These are phyloP conservation scores for Andinoacara biseriatus DNA, from an alignment of 2,113 vertebrate genomes.

Conservation along the genomic window DNA sequence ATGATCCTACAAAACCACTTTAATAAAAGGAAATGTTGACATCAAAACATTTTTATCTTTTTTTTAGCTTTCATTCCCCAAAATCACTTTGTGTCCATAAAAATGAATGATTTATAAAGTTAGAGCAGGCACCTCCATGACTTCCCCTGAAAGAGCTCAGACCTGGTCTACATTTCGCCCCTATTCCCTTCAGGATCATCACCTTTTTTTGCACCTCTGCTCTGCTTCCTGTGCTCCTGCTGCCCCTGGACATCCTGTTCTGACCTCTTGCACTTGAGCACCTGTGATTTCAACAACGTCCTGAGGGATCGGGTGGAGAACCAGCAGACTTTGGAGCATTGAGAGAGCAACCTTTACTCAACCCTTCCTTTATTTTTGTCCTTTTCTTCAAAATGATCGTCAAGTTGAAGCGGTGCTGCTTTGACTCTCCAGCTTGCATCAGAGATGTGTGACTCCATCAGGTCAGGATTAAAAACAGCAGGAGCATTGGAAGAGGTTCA, in stretches of 20 bases:
- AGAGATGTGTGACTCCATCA: neutral
- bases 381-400: neutral
- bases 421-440: neutral
- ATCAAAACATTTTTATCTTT: too few relatives aligned
- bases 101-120: too few relatives aligned
- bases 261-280: neutral
- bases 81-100: too few relatives aligned
- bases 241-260: neutral
- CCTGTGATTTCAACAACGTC: neutral
- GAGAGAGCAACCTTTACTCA: accelerated
- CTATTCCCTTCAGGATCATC: too few relatives aligned
- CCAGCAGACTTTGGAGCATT: too few relatives aligned
- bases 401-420: accelerated
- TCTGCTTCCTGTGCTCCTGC: too few relatives aligned
- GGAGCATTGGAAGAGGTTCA: neutral
- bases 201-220: too few relatives aligned
- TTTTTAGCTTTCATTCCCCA: too few relatives aligned
- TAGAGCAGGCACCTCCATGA: too few relatives aligned
- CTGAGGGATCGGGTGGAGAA: too few relatives aligned
- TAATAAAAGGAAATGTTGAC: neutral
- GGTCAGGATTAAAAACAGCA: accelerated
- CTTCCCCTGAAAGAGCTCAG: accelerated
- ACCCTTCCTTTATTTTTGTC: neutral
- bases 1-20: accelerated
- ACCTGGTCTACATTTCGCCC: neutral